Base-by-base conservation (phyloP, 2,888 invertebrate genomes). In the Nephrotoma guestfalica region DNA sequence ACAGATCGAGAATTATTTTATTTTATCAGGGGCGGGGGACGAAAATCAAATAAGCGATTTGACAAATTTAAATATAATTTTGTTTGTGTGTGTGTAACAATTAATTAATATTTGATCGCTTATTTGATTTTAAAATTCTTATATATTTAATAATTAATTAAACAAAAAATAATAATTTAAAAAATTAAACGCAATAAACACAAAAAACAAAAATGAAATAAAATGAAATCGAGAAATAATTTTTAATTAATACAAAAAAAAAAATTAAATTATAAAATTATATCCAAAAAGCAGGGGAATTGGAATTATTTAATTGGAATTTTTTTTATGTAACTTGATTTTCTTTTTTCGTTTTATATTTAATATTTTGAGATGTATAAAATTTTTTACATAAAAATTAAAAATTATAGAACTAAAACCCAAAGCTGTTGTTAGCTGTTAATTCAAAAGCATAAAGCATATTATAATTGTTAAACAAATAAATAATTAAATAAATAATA, bases 1-100 rank as follows among this genome's bases (percentile, higher is more conserved):
- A 90, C 91, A 91, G 91, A 91, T 91, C 92, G 91, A 91, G 91
- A 91, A 91, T 91, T 90, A 89, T 90, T 89, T 88, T 71, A 71
- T 86, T 88, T 83, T 86, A 88, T 88, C 88, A 89, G 90, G 90
- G 89, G 87, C 86, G 13, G 40, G 71, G 84, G 87, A 87, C 41
- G 41, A 30, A 83, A 86, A 86, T 84, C 84, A 84, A 84, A 84
- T 51, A 86, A 57, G 41, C 86, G 86, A 86, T 51, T 51, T 86
- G 13, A 40, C 40, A 43, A 47, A 51, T 90, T 89, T 88, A 89
- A 89, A 90, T 89, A 89, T 90, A 86, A 85, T 86, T 87, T 18
- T 86, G 51, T 15, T 4, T 41, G 89, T 3, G 30, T 30, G 30
- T 30, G 30, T 30, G 30, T 30, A 30, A 30, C 30, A 30, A 89